Conservation (phyloP, 1,140 invertebrate genomes). For the Limonius californicus region DNA sequence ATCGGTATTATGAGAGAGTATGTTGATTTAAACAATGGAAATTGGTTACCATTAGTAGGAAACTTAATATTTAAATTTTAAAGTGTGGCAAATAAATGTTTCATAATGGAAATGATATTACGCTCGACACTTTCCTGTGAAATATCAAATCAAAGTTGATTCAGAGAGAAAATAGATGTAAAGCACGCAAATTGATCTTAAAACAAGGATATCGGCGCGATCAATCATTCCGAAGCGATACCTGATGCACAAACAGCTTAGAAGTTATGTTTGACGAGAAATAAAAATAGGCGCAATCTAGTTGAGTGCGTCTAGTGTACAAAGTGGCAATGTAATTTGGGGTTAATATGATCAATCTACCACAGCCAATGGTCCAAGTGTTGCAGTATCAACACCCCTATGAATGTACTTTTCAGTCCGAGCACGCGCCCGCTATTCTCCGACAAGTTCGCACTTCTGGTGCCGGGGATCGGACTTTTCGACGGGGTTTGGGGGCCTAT, state of each 20-base stretch:
- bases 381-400: constrained; percentile 20
- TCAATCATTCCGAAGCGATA: neutral
- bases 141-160: too few relatives aligned
- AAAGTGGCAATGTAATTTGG: constrained; percentile 31
- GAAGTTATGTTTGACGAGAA: neutral
- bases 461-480: constrained; percentile 6
- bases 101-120: too few relatives aligned
- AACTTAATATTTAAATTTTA: too few relatives aligned
- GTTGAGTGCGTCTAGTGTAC: constrained; percentile 17
- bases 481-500: neutral
- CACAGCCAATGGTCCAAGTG: constrained; percentile 20
- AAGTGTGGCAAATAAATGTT: too few relatives aligned
- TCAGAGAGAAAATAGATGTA: too few relatives aligned
- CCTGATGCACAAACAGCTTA: neutral
- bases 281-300: constrained; percentile 7
- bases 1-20: too few relatives aligned
- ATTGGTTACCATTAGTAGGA: too few relatives aligned
- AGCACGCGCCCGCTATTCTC: constrained; percentile 36
- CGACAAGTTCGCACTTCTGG: constrained; percentile 38
- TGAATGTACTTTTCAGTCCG: constrained; percentile 20
- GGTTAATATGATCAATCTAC: constrained; percentile 36
- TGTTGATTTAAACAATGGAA: too few relatives aligned
- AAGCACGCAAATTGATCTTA: too few relatives aligned
- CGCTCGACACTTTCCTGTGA: too few relatives aligned
- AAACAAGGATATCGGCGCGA: neutral